phyloP scores from a whole-genome alignment of 2,113 vertebrate species.

The Calidris pygmaea region DNA sequence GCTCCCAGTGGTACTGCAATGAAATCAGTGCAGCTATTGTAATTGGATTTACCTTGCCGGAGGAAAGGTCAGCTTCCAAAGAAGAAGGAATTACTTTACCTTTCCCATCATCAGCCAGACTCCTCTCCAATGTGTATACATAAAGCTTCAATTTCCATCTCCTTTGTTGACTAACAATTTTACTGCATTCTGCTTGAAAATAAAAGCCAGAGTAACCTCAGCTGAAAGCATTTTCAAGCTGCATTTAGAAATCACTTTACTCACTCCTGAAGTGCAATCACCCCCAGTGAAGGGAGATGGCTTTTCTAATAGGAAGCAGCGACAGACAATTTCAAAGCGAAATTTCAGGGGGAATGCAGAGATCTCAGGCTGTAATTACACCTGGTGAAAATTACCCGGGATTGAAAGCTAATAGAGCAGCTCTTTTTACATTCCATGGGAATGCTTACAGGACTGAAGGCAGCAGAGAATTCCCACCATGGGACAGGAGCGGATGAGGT shows the following conservation, averaged over 20 bases:
- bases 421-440: not conserved
- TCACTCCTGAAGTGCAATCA: not conserved
- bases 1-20: slow-evolving; percentile 19
- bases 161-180: not conserved
- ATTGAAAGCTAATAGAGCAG: not conserved
- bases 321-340: not conserved
- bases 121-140: not conserved
- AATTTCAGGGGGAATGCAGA: not conserved
- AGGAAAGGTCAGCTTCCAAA: slow-evolving; percentile 42
- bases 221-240: not conserved
- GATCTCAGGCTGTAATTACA: slow-evolving; percentile 36
- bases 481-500: not conserved
- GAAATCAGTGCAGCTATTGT: slow-evolving; percentile 11
- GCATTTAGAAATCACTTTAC: not conserved
- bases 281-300: not conserved
- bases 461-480: not conserved
- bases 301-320: not conserved
- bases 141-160: not conserved
- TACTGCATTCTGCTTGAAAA: not conserved
- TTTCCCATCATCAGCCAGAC: not conserved
- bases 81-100: slow-evolving; percentile 3
- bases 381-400: not conserved
- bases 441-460: not conserved
- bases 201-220: not conserved
- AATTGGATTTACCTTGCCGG: slow-evolving; percentile 11